Percentiles rank a stretch among this genome's conserved stretches.
phyloP scores from a whole-genome alignment of 2,888 invertebrate species.

The Andrena flavipes region DNA sequence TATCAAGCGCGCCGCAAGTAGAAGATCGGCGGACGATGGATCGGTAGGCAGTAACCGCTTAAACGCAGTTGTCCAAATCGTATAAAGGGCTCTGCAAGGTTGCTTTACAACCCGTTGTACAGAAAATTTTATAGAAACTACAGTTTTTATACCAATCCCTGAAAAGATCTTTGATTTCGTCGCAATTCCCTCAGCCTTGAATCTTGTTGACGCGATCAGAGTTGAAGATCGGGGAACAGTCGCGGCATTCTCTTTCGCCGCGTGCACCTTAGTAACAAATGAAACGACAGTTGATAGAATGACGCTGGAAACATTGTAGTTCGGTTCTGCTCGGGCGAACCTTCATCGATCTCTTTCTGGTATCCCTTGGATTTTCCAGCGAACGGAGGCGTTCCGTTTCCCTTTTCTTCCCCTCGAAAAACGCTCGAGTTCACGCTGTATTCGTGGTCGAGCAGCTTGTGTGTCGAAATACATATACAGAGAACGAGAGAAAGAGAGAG shows the following conservation, averaged over 20 bases:
- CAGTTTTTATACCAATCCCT: slow-evolving; percentile 3
- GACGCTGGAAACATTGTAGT: background rate
- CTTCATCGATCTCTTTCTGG: slow-evolving; percentile 5
- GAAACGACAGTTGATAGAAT: background rate
- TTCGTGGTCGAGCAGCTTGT: background rate
- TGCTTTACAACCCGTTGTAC: slow-evolving; percentile 2
- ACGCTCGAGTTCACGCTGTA: background rate
- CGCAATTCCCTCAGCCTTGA: background rate
- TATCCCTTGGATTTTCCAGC: background rate
- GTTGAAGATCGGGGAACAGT: background rate
- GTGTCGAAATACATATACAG: slow-evolving; percentile 1
- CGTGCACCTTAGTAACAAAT: too few species aligned
- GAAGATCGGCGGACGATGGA: background rate
- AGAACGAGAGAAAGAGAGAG: background rate
- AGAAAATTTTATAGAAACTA: slow-evolving; percentile 5
- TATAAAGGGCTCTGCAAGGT: slow-evolving; percentile 3
- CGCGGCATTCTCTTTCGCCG: background rate
- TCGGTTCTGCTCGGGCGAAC: background rate
- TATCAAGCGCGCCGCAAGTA: background rate
- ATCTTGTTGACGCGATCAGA: background rate
- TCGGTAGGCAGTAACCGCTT: background rate
- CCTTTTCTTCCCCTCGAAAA: background rate
- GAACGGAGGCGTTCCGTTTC: background rate
- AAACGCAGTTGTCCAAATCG: background rate
- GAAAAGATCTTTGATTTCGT: background rate